Base-by-base conservation (phyloP, 2,113 vertebrate genomes). In the Antechinus stuartii region DNA sequence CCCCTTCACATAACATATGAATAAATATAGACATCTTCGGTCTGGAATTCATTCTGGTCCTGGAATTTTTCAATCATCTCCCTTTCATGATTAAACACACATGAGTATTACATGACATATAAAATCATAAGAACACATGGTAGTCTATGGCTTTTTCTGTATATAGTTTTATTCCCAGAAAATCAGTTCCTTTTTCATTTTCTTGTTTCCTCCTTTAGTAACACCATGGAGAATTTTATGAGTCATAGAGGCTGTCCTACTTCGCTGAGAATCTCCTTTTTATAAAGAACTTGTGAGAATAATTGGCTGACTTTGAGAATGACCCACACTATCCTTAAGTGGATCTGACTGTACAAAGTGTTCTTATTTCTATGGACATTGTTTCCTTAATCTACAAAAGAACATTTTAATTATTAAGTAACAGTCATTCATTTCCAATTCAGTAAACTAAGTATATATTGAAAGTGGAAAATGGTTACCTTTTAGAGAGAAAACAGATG, bases 11-110 rank as follows among this genome's bases (percentile, higher is more conserved):
- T 47, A 30, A 96, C 57, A 91, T 52, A 92, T 26, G 24, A 93
- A 91, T 57, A 91, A 50, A 30, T 56, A 96, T 42, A 96, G 95
- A 95, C 94, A 90, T 26, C 35, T 25, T 89, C 50, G 25, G 30
- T 94, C 94, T 97, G 95, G 95, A 97, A 96, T 93, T 26, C 56
- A 95, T 95, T 95, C 55, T 90, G 91, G 89, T 53, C 91, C 95
- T 97, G 96, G 96, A 96, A 94, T 97, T 94, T 91, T 96, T 97
- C 97, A 97, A 0, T 97, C 95, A 95, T 96, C 92, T 97, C 94
- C 19, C 12, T 95, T 91, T 96, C 92, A 94, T 96, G 93, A 96
- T 95, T 97, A 96, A 98, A 95, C 89, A 96, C 91, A 94, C 89
- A 95, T 91, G 95, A 96, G 93, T 92, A 61, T 94, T 94, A 93